Evolutionary conservation across 37 sponge, comb jelly and placozoan species (phyloP), one percentile per base, ranked within the genome.

Genomic region (Cliona cf. orientalis): DNA sequence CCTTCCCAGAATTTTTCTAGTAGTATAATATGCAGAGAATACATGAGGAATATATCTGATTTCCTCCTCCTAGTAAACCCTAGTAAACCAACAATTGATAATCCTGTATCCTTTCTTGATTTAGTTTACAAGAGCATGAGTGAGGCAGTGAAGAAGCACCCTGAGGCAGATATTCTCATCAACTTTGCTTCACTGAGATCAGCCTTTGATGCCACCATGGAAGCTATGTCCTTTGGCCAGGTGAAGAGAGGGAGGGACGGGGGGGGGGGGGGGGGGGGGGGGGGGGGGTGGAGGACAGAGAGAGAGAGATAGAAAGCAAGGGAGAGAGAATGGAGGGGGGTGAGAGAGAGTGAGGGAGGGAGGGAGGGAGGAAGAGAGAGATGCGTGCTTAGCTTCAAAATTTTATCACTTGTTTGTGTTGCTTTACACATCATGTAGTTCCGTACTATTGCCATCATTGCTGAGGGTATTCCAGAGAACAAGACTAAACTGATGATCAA

Each of bases 401-500:
- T 66, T 31, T 32, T 14, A 5, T 66, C 5, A 3, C 35, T n/a
- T 66, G 67, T 66, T 32, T 66, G 37, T 66, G 67, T 35, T n/a
- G 25, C 38, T 67, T 32, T 31, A 9, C 36, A 29, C 36, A 3
- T 67, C 29, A 1, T 72, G 9, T 79, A 96, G 94, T 89, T 98
- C 72, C 84, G 81, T 11, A 67, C 72, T 0, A 86, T 98, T 31
- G 86, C 98, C 37, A 98, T 98, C 65, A 98, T 98, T 62, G 98
- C 98, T 37, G 98, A 98, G 74, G 98, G 98, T 25, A 98, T 98
- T 25, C 98, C 98, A 19, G 98, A 98, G 80, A 93, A 95, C 75
- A 46, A 85, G 57, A 98, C 98, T 19, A 95, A 93, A 85, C 46
- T 78, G 58, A 56, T 98, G 45, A 98, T 82, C 72, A 88, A 88